Base-by-base conservation (phyloP, 2,888 invertebrate species). In the Volucella bombylans region DNA sequence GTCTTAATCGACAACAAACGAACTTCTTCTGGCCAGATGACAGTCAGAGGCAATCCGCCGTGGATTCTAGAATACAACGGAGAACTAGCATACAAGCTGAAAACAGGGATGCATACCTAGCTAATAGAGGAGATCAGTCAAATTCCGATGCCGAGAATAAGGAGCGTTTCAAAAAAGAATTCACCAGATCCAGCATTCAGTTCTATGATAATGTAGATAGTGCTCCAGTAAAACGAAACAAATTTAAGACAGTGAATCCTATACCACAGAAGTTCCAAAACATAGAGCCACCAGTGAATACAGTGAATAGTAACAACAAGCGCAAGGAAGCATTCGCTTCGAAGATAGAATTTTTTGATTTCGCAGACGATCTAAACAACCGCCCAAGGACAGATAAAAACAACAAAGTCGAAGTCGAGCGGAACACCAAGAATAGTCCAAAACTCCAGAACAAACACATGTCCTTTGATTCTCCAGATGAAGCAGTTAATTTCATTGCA, bases 1-100 rank as follows among this genome's bases (percentile, higher is more conserved):
- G 72, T 1, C 89, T 88, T 0, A 89, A 92, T 87, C 91, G 92
- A 2, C 90, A 90, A 76, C 89, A 90, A 80, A 90, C 92, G 18
- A 90, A 92, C 54, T 90, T 92, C 74, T 92, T 90, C 85, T 92
- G 92, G 92, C 92, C 92, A 0, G 91, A 92, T 69, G 92, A 92
- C 18, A 88, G 90, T 0, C 87, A 89, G 12, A 87, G 88, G 8
- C 89, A 90, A 2, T 89, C 90, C 9, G 89, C 88, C 0, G 83
- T 88, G 14, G 90, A 91, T 62, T 88, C 87, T 8, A 88, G 89
- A 4, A 86, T 88, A 0, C 89, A 88, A 76, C 87, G 91, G 0
- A 86, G 89, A 18, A 87, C 85, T 54, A 90, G 90, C 65, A 62
- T 90, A n/a, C 90, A 90, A 57, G 69, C 87, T 61, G 88, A 88